Evolutionary conservation across 2,797 vertebrate genomes (phyloP).

Genomic region (Hoplostethus atlanticus): DNA sequence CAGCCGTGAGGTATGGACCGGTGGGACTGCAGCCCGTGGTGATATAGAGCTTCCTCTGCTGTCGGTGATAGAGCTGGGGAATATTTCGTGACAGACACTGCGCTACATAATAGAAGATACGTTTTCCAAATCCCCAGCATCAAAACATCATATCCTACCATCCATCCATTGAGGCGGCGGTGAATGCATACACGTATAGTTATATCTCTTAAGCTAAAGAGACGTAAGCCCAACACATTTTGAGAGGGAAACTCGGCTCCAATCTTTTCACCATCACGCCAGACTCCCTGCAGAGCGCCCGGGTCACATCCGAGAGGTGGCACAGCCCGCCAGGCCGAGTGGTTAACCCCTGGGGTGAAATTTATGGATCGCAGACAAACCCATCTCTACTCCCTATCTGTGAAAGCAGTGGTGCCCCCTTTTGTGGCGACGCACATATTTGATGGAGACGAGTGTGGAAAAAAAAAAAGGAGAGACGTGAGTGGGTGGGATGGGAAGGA

Average conservation of each 20-base stretch:
- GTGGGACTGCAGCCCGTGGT: slow-evolving; percentile 14
- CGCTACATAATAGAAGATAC: slow-evolving; percentile 45
- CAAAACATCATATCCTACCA: neutral
- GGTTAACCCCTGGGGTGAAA: slow-evolving; percentile 58
- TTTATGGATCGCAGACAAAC: slow-evolving; percentile 65
- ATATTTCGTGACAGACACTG: slow-evolving; percentile 44
- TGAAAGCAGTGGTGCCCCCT: slow-evolving; percentile 61
- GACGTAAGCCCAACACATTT: slow-evolving; percentile 27
- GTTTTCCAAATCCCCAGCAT: slow-evolving; percentile 34
- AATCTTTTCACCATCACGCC: slow-evolving; percentile 47
- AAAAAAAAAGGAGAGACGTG: slow-evolving; percentile 50
- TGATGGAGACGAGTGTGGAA: slow-evolving; percentile 62
- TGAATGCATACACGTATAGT: slow-evolving; percentile 37
- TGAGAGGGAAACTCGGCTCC: slow-evolving; percentile 36
- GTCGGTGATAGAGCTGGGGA: slow-evolving; percentile 45
- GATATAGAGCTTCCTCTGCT: slow-evolving; percentile 54
- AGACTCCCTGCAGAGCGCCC: slow-evolving; percentile 52
- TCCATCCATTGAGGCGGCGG: slow-evolving; percentile 29
- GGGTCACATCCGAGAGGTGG: slow-evolving; percentile 40
- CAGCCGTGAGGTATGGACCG: slow-evolving; percentile 52
- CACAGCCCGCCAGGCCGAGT: slow-evolving; percentile 28
- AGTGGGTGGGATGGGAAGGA: slow-evolving; percentile 64
- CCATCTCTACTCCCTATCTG: slow-evolving; percentile 60
- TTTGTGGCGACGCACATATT: slow-evolving; percentile 64
- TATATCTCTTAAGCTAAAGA: slow-evolving; percentile 19